These are phyloP conservation scores for Pristionchus pacificus DNA, from an alignment of 1,140 invertebrate species.

Conservation along the genomic window DNA sequence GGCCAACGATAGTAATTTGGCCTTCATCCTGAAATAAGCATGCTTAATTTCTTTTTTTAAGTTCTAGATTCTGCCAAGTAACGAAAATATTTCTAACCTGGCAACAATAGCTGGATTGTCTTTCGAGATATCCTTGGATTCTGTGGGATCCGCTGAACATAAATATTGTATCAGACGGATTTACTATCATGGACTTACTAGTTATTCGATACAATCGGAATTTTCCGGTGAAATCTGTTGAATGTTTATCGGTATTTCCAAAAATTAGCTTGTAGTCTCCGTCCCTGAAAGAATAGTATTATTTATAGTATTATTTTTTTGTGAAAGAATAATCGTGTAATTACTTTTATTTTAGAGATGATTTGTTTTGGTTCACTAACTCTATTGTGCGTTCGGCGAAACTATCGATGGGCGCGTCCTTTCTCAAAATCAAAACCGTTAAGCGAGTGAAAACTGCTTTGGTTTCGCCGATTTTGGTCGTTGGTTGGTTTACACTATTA, in stretches of 20 bases:
- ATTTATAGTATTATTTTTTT: background rate
- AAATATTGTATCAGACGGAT: background rate
- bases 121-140: slow-evolving; percentile 32
- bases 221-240: slow-evolving; percentile 11
- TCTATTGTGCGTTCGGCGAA: too few species aligned
- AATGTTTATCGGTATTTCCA: slow-evolving; percentile 33
- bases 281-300: slow-evolving; percentile 27
- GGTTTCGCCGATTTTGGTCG: too few species aligned
- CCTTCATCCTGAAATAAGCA: slow-evolving; percentile 16
- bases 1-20: slow-evolving; percentile 18
- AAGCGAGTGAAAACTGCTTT: too few species aligned
- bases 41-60: background rate
- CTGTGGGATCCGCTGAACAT: slow-evolving; percentile 30
- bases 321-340: too few species aligned
- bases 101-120: slow-evolving; percentile 32
- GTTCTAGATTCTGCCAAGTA: too few species aligned
- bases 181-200: slow-evolving; percentile 1
- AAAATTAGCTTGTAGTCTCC: slow-evolving; percentile 45
- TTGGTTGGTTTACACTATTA: too few species aligned
- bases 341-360: too few species aligned
- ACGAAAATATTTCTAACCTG: too few species aligned
- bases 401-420: too few species aligned
- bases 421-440: too few species aligned
- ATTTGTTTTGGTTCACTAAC: too few species aligned
- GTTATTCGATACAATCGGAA: slow-evolving; percentile 29